Evolutionary conservation across 2,888 invertebrate genomes (phyloP).

Genomic region (Drosophila picticornis): DNA sequence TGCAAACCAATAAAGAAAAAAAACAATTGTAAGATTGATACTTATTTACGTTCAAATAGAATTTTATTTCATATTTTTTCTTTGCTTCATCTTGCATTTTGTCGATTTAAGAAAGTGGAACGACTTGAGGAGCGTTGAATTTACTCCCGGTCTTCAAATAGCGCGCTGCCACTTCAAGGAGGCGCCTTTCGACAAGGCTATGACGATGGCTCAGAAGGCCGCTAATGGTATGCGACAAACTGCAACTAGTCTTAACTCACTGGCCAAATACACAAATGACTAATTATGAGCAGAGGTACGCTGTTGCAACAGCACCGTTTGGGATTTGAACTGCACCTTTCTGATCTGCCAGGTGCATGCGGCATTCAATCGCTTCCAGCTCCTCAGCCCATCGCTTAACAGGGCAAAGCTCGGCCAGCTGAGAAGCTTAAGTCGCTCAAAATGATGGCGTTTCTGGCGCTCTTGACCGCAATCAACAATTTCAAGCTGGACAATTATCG

Average conservation of each 20-base stretch:
- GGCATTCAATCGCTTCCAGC: constrained; percentile 71
- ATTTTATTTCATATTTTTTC: not conserved
- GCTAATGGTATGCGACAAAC: constrained; percentile 57
- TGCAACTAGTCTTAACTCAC: not conserved
- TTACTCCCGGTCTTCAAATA: constrained; percentile 74
- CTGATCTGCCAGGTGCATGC: constrained; percentile 78
- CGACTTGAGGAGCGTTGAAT: constrained; percentile 69
- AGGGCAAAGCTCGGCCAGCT: constrained; percentile 64
- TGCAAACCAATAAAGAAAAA: not conserved
- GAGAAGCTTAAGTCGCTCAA: constrained; percentile 47
- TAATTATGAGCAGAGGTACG: constrained; percentile 55
- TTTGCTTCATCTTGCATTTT: not conserved
- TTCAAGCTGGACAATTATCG: constrained; percentile 47
- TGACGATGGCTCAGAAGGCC: constrained; percentile 65
- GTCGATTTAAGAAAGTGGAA: constrained; percentile 51
- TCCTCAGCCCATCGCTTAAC: constrained; percentile 67
- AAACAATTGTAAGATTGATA: not conserved
- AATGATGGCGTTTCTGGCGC: constrained; percentile 60
- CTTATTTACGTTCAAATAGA: not conserved
- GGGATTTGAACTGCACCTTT: constrained; percentile 76
- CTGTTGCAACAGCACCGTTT: constrained; percentile 68
- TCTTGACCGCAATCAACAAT: constrained; percentile 67
- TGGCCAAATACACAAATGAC: not conserved
- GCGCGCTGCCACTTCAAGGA: constrained; percentile 72
- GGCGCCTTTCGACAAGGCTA: constrained; percentile 69